These are phyloP conservation scores for Camelus dromedarius DNA, from an alignment of 2,113 vertebrate species.

Conservation along the genomic window DNA sequence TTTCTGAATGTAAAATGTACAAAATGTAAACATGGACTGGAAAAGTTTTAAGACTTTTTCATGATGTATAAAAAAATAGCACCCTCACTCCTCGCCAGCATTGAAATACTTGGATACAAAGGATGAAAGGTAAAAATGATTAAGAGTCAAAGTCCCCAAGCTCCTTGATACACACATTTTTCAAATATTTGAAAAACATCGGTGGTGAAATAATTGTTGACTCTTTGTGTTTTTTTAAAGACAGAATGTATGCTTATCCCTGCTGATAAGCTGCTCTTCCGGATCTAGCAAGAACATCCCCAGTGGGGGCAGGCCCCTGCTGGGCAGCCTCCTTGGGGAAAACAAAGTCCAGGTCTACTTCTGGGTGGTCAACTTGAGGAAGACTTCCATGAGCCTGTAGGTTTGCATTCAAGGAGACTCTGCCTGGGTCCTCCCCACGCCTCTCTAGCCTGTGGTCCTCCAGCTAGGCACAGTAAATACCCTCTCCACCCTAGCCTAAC, in stretches of 20 bases:
- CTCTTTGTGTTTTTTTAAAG: neutral
- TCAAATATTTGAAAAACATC: slow-evolving; percentile 52
- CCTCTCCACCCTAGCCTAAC: neutral
- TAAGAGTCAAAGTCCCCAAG: neutral
- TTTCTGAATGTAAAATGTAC: neutral
- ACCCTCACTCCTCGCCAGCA: neutral
- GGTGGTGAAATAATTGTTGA: slow-evolving; percentile 4
- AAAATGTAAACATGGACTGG: slow-evolving; percentile 6
- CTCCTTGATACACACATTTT: neutral
- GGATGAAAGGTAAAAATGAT: slow-evolving; percentile 6
- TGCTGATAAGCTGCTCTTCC: slow-evolving; percentile 25
- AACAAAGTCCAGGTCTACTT: neutral
- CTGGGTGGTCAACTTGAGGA: neutral
- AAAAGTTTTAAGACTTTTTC: slow-evolving; percentile 47
- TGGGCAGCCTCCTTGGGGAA: neutral
- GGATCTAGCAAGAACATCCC: neutral
- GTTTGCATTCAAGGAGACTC: neutral
- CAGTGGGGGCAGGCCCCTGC: neutral
- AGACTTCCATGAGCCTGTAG: neutral
- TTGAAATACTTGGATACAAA: slow-evolving; percentile 49
- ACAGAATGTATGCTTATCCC: neutral
- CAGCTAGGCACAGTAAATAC: neutral
- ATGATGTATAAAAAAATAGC: neutral
- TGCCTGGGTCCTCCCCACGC: neutral
- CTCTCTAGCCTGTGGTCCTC: neutral